phyloP scores from a whole-genome alignment of 2,888 invertebrate species.

The Melieria picta region DNA sequence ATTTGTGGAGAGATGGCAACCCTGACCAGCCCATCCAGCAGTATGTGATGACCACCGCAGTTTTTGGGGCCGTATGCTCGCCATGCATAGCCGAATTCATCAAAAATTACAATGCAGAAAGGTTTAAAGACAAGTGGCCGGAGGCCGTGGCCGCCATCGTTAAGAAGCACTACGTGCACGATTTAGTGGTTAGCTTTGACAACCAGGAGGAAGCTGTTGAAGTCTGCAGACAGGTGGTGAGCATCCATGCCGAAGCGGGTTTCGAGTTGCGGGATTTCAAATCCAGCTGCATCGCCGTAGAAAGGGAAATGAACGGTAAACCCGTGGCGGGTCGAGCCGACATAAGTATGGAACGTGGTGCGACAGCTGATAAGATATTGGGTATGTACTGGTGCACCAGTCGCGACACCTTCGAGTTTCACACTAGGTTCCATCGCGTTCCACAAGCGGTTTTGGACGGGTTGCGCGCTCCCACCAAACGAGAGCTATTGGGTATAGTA shows the following conservation, averaged over 20 bases:
- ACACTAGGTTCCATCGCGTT: conserved; percentile 23
- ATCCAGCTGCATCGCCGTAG: conserved; percentile 13
- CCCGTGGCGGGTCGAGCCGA: background rate
- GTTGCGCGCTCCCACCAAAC: conserved; percentile 23
- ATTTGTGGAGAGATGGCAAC: conserved; percentile 13
- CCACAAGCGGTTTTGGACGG: conserved; percentile 1
- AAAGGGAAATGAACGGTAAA: conserved; percentile 1
- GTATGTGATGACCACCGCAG: conserved; percentile 15
- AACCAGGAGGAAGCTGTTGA: conserved; percentile 14
- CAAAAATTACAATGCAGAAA: conserved; percentile 34
- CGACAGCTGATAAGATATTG: conserved; percentile 33
- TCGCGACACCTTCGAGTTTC: conserved; percentile 37
- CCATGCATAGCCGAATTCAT: conserved; percentile 29
- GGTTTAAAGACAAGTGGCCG: background rate
- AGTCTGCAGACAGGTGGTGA: conserved; percentile 21
- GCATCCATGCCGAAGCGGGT: conserved; percentile 21
- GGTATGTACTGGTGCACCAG: conserved; percentile 30
- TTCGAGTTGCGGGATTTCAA: conserved; percentile 32
- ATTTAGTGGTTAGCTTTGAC: conserved; percentile 32
- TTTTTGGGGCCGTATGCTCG: conserved; percentile 24
- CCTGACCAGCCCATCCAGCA: background rate
- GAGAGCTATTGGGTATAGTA: conserved; percentile 28
- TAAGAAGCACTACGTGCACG: conserved; percentile 28
- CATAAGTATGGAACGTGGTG: conserved; percentile 10
- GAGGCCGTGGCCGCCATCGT: background rate